Base-by-base conservation (phyloP, 1,140 invertebrate genomes). In the Holcopasites calliopsidis region DNA sequence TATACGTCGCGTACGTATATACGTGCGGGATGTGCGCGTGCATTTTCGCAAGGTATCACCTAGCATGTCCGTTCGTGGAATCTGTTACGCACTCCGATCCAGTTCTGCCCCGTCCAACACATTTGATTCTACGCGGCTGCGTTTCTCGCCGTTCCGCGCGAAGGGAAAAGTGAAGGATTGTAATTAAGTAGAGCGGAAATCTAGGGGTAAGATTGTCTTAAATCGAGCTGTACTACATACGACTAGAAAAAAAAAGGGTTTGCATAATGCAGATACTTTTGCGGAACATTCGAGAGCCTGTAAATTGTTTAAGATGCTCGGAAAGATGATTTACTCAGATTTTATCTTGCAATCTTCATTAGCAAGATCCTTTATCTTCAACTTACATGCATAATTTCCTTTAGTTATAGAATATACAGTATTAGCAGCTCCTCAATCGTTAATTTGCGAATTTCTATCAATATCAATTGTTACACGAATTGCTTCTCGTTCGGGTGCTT, bases 11-110 rank as follows among this genome's bases (percentile, higher is more conserved):
- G 68, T 77, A 76, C 71, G 76, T 57, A 74, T 72, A 76, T 72
- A 80, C 62, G 74, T 68, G 81, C 76, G 74, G 73, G 79, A 79
- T 75, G 75, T 69, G n/a, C n/a, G n/a, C 28, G 79, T 68, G 77
- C 78, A 80, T 85, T 86, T 83, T 86, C 79, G 79, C 83, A 84
- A 84, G 84, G 84, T 81, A 79, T 78, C 81, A 66, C 75, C 65
- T 60, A 57, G 66, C 77, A 71, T 75, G 80, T 83, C 81, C 77
- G 76, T 83, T 83, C 81, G 70, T 83, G 71, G 81, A 83, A 83
- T 79, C 81, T 72, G 79, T 83, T 82, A 83, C 76, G 66, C 54
- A 57, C 64, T 21, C 13, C 35, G 64, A 75, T 73, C 60, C 28
- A 52, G 38, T 79, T 70, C 52, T 54, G 35, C 47, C 11, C 10